Evolutionary conservation across 2,113 vertebrate genomes (phyloP), one percentile per base, ranked within the genome.

Genomic region (Gopherus evgoodei): DNA sequence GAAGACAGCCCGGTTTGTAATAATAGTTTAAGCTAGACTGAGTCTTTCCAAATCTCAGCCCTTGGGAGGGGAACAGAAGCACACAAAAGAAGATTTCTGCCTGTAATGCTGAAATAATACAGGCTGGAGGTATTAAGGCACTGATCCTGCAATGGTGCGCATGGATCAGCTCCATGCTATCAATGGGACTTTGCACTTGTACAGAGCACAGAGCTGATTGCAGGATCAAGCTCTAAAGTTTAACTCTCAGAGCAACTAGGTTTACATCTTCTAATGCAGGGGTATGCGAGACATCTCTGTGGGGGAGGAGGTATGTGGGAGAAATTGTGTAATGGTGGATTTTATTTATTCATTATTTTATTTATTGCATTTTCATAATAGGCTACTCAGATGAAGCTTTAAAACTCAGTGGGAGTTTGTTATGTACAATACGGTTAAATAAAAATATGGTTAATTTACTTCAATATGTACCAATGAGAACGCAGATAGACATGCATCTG

Each of bases 221-320:
- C 95, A 97, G 96, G 97, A 97, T 79, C n/a, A 0, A 87, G 97
- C 94, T 95, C 95, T 96, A 96, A 93, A 96, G 95, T 97, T 97
- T 97, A 97, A 97, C 96, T 96, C 96, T 38, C 35, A 96, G 96
- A 97, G 97, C 96, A 96, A 97, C 96, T 97, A 97, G 96, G 96
- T 97, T 97, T 97, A n/a, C 8, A 9, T 10, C 62, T 57, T 69
- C 35, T n/a, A 69, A 69, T 9, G 17, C 62, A 69, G 35, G 35
- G 17, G 14, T 35, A n/a, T 17, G 16, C 17, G 3, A 69, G 62
- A 69, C 31, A 69, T 19, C 62, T n/a, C 31, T 1, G 62, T 57
- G 56, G 10, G 56, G 11, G 11, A 57, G 1, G 31, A 8, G 8
- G 14, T 8, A 69, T 35, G 16, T 17, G 35, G 35, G 35, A n/a